A percentile compares a stretch with the other conserved stretches of the same genome.
phyloP scores from a whole-genome alignment of 2,888 invertebrate species.

The Sabatieria punctata region DNA sequence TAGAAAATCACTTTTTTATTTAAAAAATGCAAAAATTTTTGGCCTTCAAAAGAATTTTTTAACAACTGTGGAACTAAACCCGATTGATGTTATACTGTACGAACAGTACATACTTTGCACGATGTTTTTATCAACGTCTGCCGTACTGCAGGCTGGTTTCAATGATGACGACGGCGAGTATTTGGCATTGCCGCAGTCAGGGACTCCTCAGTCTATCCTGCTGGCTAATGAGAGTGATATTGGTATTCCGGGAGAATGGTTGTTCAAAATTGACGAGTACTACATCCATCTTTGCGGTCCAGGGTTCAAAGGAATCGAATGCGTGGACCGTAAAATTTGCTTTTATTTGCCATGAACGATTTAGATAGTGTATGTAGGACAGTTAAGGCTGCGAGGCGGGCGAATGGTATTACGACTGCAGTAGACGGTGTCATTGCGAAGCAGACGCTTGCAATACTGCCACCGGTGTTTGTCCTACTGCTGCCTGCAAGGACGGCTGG shows the following conservation, averaged over 20 bases:
- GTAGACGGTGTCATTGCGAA: slow-evolving; percentile 23
- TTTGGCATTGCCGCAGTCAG: slow-evolving; percentile 26
- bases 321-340: slow-evolving; percentile 17
- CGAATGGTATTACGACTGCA: slow-evolving; percentile 12
- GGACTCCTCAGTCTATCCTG: slow-evolving; percentile 17
- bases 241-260: slow-evolving; percentile 31
- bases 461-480: slow-evolving; percentile 23
- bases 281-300: slow-evolving; percentile 28
- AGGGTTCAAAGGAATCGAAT: slow-evolving; percentile 29
- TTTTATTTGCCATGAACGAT: too few relatives aligned
- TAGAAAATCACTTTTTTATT: too few relatives aligned
- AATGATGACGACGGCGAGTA: slow-evolving; percentile 11
- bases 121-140: too few relatives aligned
- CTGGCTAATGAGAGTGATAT: slow-evolving; percentile 28
- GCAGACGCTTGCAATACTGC: slow-evolving; percentile 23
- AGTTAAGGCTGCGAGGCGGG: slow-evolving; percentile 9
- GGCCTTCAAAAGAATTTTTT: too few relatives aligned
- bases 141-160: slow-evolving; percentile 20
- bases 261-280: slow-evolving; percentile 23
- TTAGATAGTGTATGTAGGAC: background rate
- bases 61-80: too few relatives aligned
- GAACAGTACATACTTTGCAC: too few relatives aligned
- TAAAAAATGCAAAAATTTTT: too few relatives aligned
- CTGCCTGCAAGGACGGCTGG: slow-evolving; percentile 25
- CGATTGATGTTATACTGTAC: too few relatives aligned